phyloP scores from a whole-genome alignment of 2,113 vertebrate species.

The Collichthys lucidus region DNA sequence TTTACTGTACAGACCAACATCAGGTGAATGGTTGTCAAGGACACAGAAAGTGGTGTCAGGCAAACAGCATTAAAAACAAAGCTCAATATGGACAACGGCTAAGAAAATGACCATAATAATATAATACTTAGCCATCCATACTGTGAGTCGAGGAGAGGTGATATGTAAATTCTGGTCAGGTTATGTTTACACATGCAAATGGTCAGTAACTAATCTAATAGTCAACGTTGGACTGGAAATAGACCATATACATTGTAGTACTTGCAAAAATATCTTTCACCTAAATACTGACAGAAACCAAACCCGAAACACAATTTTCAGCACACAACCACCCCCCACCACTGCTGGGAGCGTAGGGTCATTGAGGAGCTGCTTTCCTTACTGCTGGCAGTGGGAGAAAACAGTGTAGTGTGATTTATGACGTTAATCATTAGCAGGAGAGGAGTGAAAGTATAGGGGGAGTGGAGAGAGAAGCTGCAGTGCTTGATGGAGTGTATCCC shows the following conservation, averaged over 20 bases:
- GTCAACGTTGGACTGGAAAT: conserved; percentile 13
- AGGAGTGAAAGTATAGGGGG: conserved; percentile 53
- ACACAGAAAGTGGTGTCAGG: neutral
- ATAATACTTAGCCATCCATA: neutral
- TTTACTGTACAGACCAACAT: neutral
- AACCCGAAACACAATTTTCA: conserved; percentile 23
- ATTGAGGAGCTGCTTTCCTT: conserved; percentile 47
- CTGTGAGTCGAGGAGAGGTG: neutral
- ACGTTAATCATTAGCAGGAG: conserved; percentile 72
- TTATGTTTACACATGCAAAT: conserved; percentile 16
- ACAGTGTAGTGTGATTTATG: conserved; percentile 73
- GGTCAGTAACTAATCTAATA: neutral
- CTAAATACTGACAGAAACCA: conserved; percentile 2
- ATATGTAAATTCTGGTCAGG: neutral
- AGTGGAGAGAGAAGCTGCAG: conserved; percentile 49
- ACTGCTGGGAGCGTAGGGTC: conserved; percentile 26
- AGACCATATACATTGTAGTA: neutral
- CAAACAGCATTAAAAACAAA: neutral
- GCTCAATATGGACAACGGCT: neutral
- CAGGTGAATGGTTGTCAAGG: neutral
- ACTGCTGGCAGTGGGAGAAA: conserved; percentile 47
- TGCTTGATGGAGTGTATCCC: conserved; percentile 66
- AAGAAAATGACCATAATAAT: neutral
- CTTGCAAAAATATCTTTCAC: conserved; percentile 11
- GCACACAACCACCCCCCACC: conserved; percentile 9